Percentiles rank a stretch among this genome's conserved stretches.
phyloP scores from a whole-genome alignment of 1,140 invertebrate genomes.

The Microvelia longipes region DNA sequence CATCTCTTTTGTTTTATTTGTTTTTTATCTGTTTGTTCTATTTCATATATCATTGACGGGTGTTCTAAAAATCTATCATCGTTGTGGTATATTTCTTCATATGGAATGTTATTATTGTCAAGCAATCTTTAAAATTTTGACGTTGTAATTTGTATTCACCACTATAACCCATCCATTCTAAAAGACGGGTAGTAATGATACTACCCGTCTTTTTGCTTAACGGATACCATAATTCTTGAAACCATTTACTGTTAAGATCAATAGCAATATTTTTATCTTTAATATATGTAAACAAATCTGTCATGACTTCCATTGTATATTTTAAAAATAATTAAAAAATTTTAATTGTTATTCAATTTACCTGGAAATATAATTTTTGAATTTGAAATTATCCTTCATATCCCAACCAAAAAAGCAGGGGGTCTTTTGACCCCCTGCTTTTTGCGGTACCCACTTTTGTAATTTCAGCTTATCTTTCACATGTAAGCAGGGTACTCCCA shows the following conservation, averaged over 20 bases:
- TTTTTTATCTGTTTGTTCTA: background rate
- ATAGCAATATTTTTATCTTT: background rate
- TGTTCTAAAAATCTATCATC: background rate
- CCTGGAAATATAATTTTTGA: background rate
- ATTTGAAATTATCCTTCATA: background rate
- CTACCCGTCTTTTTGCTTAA: background rate
- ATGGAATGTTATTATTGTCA: background rate
- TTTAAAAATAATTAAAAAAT: background rate
- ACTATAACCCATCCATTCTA: background rate
- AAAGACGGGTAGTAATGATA: background rate
- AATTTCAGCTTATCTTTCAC: background rate
- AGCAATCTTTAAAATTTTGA: background rate
- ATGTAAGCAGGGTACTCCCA: background rate
- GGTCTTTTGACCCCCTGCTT: background rate
- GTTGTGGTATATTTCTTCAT: background rate
- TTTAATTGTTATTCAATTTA: background rate
- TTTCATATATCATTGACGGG: background rate
- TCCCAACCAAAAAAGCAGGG: background rate
- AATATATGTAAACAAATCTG: background rate
- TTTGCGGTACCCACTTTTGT: background rate
- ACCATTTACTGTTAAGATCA: background rate
- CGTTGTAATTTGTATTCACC: background rate
- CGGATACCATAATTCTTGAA: background rate
- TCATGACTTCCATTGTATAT: background rate
- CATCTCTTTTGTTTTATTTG: background rate